A percentile compares a stretch with the other conserved stretches of the same genome.
These are phyloP conservation scores for Epinotia demarniana DNA, from an alignment of 2,888 invertebrate genomes.

Conservation along the genomic window DNA sequence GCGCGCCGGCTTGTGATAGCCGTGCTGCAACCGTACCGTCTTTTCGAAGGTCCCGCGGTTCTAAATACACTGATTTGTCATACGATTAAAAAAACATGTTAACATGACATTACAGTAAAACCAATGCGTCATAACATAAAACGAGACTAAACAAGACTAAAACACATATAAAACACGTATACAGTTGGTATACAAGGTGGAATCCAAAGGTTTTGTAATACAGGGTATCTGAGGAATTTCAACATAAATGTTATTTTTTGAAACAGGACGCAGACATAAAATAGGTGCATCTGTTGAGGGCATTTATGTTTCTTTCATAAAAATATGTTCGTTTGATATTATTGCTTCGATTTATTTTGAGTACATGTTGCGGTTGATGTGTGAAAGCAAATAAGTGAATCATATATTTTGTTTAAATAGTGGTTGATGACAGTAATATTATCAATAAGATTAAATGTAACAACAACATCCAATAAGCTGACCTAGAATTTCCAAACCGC, in stretches of 20 bases:
- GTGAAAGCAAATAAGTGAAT: not conserved
- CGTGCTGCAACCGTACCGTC: too few relatives aligned
- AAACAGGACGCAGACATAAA: slow-evolving; percentile 9
- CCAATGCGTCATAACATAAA: too few relatives aligned
- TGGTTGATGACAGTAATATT: not conserved
- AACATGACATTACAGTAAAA: too few relatives aligned
- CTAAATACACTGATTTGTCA: too few relatives aligned
- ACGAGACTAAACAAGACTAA: too few relatives aligned
- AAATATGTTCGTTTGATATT: not conserved
- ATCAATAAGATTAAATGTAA: slow-evolving; percentile 11
- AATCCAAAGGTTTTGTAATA: slow-evolving; percentile 72
- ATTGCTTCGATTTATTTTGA: not conserved
- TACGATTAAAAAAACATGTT: too few relatives aligned
- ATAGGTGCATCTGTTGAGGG: slow-evolving; percentile 5
- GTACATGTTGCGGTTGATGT: not conserved
- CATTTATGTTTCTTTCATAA: not conserved
- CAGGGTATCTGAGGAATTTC: slow-evolving; percentile 62
- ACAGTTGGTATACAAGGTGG: too few relatives aligned
- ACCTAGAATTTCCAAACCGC: slow-evolving; percentile 30
- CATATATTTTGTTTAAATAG: not conserved
- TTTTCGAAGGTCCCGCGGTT: too few relatives aligned
- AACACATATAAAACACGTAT: too few relatives aligned
- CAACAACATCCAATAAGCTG: slow-evolving; percentile 32
- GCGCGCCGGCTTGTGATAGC: too few relatives aligned
- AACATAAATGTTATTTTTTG: slow-evolving; percentile 39